phyloP scores from a whole-genome alignment of 1,140 invertebrate species.

The Ips typographus region DNA sequence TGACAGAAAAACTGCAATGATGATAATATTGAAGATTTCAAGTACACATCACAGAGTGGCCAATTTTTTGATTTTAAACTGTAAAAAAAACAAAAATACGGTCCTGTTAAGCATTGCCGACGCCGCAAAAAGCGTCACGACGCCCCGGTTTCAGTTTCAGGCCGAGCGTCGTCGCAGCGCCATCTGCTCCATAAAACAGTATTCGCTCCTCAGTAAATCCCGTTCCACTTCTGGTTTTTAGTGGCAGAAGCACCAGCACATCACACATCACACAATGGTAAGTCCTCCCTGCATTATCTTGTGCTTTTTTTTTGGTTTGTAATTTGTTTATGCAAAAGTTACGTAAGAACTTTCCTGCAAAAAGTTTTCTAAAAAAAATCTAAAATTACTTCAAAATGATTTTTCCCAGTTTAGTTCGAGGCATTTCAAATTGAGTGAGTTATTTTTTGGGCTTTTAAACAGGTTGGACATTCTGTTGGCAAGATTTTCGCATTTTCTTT shows the following conservation, averaged over 20 bases:
- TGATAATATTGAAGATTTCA: not conserved
- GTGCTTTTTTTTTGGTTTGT: too few relatives aligned
- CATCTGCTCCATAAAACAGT: constrained; percentile 75
- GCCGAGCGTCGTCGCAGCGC: constrained; percentile 54
- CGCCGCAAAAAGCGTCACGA: constrained; percentile 27
- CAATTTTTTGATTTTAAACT: not conserved
- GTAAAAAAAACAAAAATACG: not conserved
- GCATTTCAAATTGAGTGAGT: too few relatives aligned
- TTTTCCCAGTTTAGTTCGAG: too few relatives aligned
- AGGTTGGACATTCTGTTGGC: not conserved
- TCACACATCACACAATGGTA: constrained; percentile 60
- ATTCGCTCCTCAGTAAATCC: constrained; percentile 57
- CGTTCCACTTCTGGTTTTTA: constrained; percentile 71
- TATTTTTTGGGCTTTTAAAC: too few relatives aligned
- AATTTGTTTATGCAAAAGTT: not conserved
- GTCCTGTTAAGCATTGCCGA: constrained; percentile 27
- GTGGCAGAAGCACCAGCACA: constrained; percentile 58
- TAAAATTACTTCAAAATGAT: too few relatives aligned
- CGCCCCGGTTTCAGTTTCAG: constrained; percentile 44
- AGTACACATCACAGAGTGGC: not conserved
- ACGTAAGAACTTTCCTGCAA: not conserved
- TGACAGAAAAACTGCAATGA: not conserved
- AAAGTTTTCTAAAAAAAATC: too few relatives aligned
- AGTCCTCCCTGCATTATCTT: constrained; percentile 50
- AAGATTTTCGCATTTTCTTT: not conserved